Conservation (phyloP, 1,140 invertebrate species). For the Trialeurodes vaporariorum region DNA sequence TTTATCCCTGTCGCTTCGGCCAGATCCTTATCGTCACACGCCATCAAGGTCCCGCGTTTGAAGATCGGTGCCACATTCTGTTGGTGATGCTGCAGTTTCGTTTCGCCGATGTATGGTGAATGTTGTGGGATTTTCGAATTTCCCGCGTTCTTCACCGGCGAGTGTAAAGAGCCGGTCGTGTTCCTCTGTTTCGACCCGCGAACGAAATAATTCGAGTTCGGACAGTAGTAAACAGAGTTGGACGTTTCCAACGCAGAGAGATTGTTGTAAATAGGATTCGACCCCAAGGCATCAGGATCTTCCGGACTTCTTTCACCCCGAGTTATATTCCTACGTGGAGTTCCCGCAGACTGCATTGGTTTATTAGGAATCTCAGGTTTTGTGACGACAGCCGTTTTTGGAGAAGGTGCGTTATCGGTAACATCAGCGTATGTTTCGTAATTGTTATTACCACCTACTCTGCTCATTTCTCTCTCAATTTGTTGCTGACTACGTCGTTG, state of each 20-base stretch:
- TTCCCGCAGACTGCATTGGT: too few relatives aligned
- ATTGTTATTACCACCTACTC: too few relatives aligned
- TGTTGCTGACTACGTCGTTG: neutral
- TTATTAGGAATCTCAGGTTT: too few relatives aligned
- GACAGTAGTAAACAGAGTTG: neutral
- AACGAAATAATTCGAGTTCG: neutral
- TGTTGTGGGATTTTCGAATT: neutral
- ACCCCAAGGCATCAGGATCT: too few relatives aligned
- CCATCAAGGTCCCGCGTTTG: neutral
- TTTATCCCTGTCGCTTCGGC: neutral
- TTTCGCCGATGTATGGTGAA: neutral
- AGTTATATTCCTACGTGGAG: too few relatives aligned
- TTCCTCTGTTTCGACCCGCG: neutral
- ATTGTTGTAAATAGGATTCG: neutral
- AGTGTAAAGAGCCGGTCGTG: neutral
- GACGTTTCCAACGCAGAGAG: neutral
- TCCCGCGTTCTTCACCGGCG: neutral
- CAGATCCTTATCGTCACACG: neutral
- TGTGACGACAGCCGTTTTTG: too few relatives aligned
- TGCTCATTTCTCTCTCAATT: neutral
- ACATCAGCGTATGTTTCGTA: too few relatives aligned
- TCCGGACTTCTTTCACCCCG: too few relatives aligned
- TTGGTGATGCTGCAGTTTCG: neutral
- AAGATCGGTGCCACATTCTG: neutral
- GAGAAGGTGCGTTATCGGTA: too few relatives aligned